Evolutionary conservation across 2,888 invertebrate genomes (phyloP).

Genomic region (Quadriops clusia): DNA sequence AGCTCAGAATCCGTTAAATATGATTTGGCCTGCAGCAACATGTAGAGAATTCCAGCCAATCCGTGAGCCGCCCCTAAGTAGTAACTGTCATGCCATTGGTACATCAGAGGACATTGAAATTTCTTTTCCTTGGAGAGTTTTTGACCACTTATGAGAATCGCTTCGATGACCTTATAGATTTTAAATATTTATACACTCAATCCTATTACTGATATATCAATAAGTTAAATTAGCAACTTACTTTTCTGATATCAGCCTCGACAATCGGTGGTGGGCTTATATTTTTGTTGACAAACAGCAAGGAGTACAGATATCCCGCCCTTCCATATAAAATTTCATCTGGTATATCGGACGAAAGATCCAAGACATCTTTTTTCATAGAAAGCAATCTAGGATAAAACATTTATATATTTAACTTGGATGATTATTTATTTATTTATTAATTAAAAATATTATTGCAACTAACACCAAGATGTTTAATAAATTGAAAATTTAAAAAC

Average conservation of each 20-base stretch:
- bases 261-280: slow-evolving; percentile 49
- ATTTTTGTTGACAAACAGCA: slow-evolving; percentile 61
- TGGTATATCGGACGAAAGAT: slow-evolving; percentile 43
- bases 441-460: not conserved
- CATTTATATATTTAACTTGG: too few relatives aligned
- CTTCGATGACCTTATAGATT: slow-evolving; percentile 46
- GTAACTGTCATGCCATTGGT: slow-evolving; percentile 75
- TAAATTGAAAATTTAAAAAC: not conserved
- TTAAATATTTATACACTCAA: too few relatives aligned
- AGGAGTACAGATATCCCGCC: slow-evolving; percentile 67
- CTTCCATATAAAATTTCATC: slow-evolving; percentile 82
- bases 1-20: slow-evolving; percentile 47
- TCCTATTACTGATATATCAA: too few relatives aligned
- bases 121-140: slow-evolving; percentile 42
- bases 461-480: not conserved
- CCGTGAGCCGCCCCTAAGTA: slow-evolving; percentile 89
- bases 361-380: slow-evolving; percentile 43
- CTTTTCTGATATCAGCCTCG: slow-evolving; percentile 46
- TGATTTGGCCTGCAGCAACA: slow-evolving; percentile 60
- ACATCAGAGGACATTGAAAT: slow-evolving; percentile 58
- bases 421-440: too few relatives aligned
- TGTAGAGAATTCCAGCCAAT: slow-evolving; percentile 68
- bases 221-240: slow-evolving; percentile 24
- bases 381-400: slow-evolving; percentile 45
- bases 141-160: slow-evolving; percentile 53